Conservation (phyloP, 2,797 vertebrate species). For the Hoplostethus mediterraneus region DNA sequence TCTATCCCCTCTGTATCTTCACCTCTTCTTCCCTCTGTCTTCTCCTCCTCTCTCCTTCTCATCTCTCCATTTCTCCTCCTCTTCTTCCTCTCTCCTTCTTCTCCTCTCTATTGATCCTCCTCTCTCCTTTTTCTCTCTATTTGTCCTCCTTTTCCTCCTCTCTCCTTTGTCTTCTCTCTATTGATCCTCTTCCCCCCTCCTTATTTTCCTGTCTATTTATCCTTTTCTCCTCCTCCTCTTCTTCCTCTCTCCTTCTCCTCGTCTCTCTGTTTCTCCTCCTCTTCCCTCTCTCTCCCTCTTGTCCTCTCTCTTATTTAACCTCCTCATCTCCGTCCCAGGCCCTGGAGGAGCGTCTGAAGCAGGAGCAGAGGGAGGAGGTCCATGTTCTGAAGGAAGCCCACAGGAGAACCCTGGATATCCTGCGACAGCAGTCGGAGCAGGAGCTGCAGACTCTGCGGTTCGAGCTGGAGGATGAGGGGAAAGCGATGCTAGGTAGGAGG, state of each 20-base stretch:
- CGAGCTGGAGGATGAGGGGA: slow-evolving; percentile 97
- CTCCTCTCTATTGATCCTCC: not conserved
- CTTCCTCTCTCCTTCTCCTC: not conserved
- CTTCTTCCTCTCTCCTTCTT: not conserved
- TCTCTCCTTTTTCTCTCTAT: not conserved
- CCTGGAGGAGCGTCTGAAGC: slow-evolving; percentile 93
- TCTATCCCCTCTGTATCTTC: not conserved
- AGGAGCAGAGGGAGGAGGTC: slow-evolving; percentile 94
- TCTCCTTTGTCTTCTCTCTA: too few species aligned
- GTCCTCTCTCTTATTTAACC: not conserved
- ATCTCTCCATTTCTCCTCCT: not conserved
- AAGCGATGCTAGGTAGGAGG: slow-evolving; percentile 90
- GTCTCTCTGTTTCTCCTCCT: not conserved
- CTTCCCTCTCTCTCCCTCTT: not conserved
- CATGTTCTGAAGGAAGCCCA: slow-evolving; percentile 94
- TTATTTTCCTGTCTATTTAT: too few species aligned
- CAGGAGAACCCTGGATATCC: slow-evolving; percentile 93
- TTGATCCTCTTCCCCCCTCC: not conserved
- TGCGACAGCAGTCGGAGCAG: slow-evolving; percentile 94
- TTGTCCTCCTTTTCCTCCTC: not conserved
- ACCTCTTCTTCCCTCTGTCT: too few species aligned
- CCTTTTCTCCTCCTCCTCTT: not conserved
- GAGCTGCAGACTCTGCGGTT: slow-evolving; percentile 96
- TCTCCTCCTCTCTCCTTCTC: not conserved
- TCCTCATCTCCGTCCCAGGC: slow-evolving; percentile 79